Conservation (phyloP, 1,140 invertebrate species). For the Hetaerina americana region DNA sequence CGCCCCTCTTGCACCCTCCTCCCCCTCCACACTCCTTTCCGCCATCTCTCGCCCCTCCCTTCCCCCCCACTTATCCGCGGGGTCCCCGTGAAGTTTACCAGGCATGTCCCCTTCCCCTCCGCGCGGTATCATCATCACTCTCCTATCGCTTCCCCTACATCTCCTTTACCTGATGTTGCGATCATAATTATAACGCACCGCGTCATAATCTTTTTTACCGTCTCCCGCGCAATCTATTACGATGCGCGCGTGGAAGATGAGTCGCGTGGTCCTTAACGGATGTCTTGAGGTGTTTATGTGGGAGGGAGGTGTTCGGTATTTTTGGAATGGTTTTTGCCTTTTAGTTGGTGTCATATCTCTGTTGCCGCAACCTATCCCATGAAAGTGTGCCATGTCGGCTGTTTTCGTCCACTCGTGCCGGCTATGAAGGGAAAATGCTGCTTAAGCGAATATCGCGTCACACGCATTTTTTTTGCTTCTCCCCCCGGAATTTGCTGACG, state of each 20-base stretch:
- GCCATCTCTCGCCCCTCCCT: too few relatives aligned
- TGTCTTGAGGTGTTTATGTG: not conserved
- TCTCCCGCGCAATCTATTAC: too few relatives aligned
- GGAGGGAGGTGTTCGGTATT: not conserved
- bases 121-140: too few relatives aligned
- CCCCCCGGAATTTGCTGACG: too few relatives aligned
- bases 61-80: not conserved
- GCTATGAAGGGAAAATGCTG: too few relatives aligned
- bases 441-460: not conserved
- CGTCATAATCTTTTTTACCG: not conserved
- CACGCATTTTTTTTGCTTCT: not conserved
- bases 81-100: too few relatives aligned
- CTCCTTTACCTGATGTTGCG: not conserved
- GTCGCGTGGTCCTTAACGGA: not conserved
- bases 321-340: not conserved
- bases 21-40: too few relatives aligned
- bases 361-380: not conserved
- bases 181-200: not conserved
- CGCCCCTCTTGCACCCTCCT: not conserved
- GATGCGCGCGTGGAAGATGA: too few relatives aligned
- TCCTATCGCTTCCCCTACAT: not conserved
- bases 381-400: too few relatives aligned
- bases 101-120: too few relatives aligned
- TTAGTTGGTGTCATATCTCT: not conserved
- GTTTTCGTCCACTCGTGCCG: too few relatives aligned